Evolutionary conservation across 1,140 invertebrate species (phyloP).

Genomic region (Calephelis nemesis): DNA sequence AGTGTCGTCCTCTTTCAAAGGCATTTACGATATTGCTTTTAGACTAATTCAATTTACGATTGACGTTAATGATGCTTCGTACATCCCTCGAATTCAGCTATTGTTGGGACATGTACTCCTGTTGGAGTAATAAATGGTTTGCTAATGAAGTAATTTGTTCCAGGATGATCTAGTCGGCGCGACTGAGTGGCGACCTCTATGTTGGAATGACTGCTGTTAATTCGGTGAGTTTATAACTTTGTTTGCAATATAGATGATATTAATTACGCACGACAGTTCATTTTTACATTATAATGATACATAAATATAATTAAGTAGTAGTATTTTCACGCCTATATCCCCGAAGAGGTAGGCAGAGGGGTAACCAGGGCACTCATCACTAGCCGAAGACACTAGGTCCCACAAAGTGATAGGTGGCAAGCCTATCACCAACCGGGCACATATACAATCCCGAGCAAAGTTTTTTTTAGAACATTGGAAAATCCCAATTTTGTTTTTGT

Average conservation of each 20-base stretch:
- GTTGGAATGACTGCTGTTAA: slow-evolving; percentile 66
- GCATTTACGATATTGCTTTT: slow-evolving; percentile 65
- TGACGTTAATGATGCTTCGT: slow-evolving; percentile 41
- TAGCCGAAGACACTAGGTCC: no score
- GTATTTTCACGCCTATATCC: no score
- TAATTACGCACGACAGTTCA: neutral
- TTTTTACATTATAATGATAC: no score
- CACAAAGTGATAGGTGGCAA: no score
- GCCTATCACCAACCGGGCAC: no score
- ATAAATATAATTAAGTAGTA: no score
- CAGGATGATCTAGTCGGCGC: slow-evolving; percentile 52
- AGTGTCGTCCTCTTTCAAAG: slow-evolving; percentile 52
- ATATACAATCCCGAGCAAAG: no score
- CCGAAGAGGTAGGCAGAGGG: no score
- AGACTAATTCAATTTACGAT: slow-evolving; percentile 62
- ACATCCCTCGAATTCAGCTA: slow-evolving; percentile 29
- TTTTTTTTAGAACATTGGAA: no score
- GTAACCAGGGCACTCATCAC: no score
- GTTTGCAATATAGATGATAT: neutral
- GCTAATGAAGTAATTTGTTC: slow-evolving; percentile 47
- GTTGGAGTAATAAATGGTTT: slow-evolving; percentile 9
- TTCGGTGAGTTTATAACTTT: slow-evolving; percentile 52
- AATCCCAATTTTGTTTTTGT: no score
- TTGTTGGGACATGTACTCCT: slow-evolving; percentile 24
- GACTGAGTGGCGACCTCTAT: slow-evolving; percentile 35